These are phyloP conservation scores for Pseudopleuronectes americanus DNA, from an alignment of 2,797 vertebrate species.

Conservation along the genomic window DNA sequence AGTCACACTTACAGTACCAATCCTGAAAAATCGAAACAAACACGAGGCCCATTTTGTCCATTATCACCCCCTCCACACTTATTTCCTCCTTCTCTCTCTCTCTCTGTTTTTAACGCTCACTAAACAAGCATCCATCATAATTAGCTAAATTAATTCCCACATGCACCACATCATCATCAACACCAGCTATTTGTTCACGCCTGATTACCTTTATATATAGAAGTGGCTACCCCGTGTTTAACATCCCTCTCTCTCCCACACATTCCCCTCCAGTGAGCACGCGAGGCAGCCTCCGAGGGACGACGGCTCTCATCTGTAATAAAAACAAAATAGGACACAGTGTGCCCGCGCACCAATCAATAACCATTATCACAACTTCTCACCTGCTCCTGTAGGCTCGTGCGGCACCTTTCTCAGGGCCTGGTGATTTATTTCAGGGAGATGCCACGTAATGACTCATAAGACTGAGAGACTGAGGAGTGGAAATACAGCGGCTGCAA, in stretches of 20 bases:
- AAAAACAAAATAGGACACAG: conserved; percentile 64
- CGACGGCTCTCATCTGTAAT: conserved; percentile 64
- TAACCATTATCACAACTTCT: conserved; percentile 72
- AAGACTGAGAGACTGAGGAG: conserved; percentile 26
- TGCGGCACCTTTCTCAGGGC: background rate
- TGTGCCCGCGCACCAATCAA: conserved; percentile 61
- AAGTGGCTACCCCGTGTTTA: conserved; percentile 49
- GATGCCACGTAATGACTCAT: conserved; percentile 33
- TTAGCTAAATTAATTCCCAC: conserved; percentile 68
- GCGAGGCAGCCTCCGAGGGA: conserved; percentile 29
- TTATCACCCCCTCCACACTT: conserved; percentile 33
- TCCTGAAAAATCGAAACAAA: conserved; percentile 10
- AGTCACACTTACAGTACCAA: conserved; percentile 16
- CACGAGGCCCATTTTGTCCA: conserved; percentile 34
- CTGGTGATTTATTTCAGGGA: conserved; percentile 53
- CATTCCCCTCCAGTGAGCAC: conserved; percentile 52
- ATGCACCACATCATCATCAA: conserved; percentile 58
- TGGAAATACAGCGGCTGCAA: conserved; percentile 1
- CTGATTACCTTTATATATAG: conserved; percentile 69
- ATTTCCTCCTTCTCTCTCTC: background rate
- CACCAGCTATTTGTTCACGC: conserved; percentile 60
- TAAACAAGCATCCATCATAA: conserved; percentile 67
- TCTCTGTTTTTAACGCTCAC: conserved; percentile 17
- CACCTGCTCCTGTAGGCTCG: conserved; percentile 54
- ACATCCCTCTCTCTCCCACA: conserved; percentile 67